These are phyloP conservation scores for Aurelia sp. DNA, from an alignment of 30 jellyfish, hydroid and myxozoan genomes.

Conservation along the genomic window DNA sequence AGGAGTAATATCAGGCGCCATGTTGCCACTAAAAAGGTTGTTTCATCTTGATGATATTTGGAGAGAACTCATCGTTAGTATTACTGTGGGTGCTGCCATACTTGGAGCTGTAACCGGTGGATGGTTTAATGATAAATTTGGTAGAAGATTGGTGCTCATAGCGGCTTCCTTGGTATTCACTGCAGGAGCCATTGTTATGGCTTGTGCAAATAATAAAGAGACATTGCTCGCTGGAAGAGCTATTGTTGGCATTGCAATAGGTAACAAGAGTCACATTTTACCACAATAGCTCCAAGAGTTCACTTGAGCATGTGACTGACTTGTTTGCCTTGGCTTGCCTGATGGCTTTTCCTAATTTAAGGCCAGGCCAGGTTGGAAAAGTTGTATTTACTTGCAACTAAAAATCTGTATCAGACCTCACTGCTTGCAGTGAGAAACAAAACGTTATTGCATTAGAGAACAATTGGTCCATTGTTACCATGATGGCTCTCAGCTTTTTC, in stretches of 20 bases:
- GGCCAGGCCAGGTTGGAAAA: too few species aligned
- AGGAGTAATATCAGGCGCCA: constrained; percentile 98
- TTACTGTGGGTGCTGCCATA: constrained; percentile 93
- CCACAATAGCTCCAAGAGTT: too few species aligned
- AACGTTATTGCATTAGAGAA: too few species aligned
- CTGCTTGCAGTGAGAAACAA: too few species aligned
- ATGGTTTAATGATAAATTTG: constrained; percentile 73
- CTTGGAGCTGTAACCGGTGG: constrained; percentile 90
- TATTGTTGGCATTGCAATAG: constrained; percentile 93
- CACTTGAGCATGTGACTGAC: too few species aligned
- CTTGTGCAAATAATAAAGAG: constrained; percentile 54
- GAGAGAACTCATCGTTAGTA: constrained; percentile 88
- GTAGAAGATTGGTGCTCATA: constrained; percentile 69
- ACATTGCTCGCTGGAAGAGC: constrained; percentile 80
- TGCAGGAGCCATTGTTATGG: constrained; percentile 86
- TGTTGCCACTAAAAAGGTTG: constrained; percentile 69
- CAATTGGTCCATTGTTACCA: too few species aligned
- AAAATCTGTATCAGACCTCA: too few species aligned
- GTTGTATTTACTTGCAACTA: too few species aligned
- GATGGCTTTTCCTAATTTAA: too few species aligned
- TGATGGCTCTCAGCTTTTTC: too few species aligned
- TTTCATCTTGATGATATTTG: constrained; percentile 59
- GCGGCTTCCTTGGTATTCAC: constrained; percentile 66
- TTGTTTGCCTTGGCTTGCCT: too few species aligned
- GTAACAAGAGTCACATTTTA: constrained; percentile 11